Conservation (phyloP, 2,888 invertebrate genomes). For the Amphipoea lucens region DNA sequence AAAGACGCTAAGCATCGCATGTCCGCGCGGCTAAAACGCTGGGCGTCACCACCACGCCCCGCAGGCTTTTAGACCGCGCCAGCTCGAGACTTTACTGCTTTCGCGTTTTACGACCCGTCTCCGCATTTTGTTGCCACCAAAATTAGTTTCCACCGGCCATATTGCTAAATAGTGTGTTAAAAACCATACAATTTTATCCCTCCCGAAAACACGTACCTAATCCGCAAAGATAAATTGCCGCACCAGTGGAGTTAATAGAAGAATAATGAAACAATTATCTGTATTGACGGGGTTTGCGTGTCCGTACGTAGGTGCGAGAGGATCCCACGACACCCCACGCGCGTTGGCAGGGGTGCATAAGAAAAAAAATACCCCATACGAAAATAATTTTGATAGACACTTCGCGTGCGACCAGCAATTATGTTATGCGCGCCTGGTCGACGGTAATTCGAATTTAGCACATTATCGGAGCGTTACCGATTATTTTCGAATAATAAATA, state of each 20-base stretch:
- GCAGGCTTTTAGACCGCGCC: conserved; percentile 78
- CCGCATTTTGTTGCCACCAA: conserved; percentile 80
- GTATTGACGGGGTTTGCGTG: conserved; percentile 86
- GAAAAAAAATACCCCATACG: conserved; percentile 83
- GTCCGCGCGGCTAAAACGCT: conserved; percentile 83
- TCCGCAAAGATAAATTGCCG: conserved; percentile 80
- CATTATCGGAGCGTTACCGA: conserved; percentile 87
- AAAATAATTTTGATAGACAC: conserved; percentile 90
- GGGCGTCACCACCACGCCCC: conserved; percentile 86
- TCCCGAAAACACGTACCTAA: conserved; percentile 54
- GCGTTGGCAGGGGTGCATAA: conserved; percentile 79
- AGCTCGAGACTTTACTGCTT: conserved; percentile 79
- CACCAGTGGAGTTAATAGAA: conserved; percentile 88
- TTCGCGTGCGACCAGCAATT: conserved; percentile 88
- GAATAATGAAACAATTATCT: conserved; percentile 90
- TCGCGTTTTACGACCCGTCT: conserved; percentile 80
- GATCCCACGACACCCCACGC: conserved; percentile 76
- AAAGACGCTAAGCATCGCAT: conserved; percentile 81
- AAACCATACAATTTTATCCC: conserved; percentile 67
- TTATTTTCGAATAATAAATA: conserved; percentile 82
- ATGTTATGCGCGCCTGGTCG: conserved; percentile 76
- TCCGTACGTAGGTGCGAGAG: conserved; percentile 75
- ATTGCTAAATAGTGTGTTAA: conserved; percentile 68
- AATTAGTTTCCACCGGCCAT: conserved; percentile 72
- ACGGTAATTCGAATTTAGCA: conserved; percentile 86